Evolutionary conservation across 2,797 vertebrate genomes (phyloP).

Genomic region (Cirrhinus mrigala): DNA sequence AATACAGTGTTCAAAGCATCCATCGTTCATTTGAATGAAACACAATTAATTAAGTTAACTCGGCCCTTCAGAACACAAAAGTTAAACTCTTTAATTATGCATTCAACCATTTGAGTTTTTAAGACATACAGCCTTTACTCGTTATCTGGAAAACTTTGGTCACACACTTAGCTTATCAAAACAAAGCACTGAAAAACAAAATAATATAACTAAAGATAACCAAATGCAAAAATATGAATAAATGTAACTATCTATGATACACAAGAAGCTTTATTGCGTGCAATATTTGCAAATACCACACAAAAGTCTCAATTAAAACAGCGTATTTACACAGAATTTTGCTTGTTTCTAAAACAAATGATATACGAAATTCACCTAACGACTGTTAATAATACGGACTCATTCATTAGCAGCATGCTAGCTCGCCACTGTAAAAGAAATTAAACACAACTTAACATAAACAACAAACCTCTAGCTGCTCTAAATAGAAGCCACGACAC

Average conservation of each 20-base stretch:
- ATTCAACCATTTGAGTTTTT: neutral
- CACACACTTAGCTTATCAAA: neutral
- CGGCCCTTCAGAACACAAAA: neutral
- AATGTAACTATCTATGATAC: neutral
- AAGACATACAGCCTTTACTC: neutral
- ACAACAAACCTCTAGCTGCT: neutral
- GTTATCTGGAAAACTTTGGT: neutral
- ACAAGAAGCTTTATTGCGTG: neutral
- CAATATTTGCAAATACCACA: neutral
- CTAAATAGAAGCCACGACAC: neutral
- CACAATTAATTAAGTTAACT: neutral
- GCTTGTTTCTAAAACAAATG: neutral
- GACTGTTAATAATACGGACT: neutral
- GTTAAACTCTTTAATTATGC: neutral
- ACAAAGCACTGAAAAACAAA: neutral
- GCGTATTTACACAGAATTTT: neutral
- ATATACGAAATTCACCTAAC: neutral
- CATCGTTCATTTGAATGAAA: constrained; percentile 1
- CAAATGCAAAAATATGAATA: neutral
- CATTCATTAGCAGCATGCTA: constrained; percentile 35
- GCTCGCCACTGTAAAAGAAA: constrained; percentile 9
- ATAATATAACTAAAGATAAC: neutral
- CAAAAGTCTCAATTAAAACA: neutral
- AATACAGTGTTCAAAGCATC: neutral
- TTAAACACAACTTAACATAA: constrained; percentile 7